Percentiles rank a stretch among this genome's conserved stretches.
Evolutionary conservation across 2,797 vertebrate genomes (phyloP).

Genomic region (Parambassis ranga): DNA sequence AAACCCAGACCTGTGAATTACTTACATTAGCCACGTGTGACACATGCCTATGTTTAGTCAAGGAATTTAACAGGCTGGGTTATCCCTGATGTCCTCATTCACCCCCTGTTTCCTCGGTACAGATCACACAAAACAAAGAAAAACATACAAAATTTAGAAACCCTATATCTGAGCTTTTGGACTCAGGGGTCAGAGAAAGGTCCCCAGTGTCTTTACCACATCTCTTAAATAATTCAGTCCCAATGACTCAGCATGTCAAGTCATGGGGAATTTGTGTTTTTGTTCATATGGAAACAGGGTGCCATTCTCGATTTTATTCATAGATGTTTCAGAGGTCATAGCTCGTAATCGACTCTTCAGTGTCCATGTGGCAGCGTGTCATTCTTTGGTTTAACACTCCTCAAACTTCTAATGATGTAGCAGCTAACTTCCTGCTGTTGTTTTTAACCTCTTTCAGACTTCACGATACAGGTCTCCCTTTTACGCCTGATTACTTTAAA

Average conservation of each 20-base stretch:
- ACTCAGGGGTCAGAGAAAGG: not conserved
- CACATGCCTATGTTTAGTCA: not conserved
- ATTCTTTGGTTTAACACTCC: not conserved
- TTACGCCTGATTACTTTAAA: slow-evolving; percentile 38
- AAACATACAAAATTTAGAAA: slow-evolving; percentile 24
- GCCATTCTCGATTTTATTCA: not conserved
- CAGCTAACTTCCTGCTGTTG: not conserved
- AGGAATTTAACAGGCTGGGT: not conserved
- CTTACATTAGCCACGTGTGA: too few relatives aligned
- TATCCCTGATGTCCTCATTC: not conserved
- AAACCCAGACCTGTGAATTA: too few relatives aligned
- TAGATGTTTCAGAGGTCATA: not conserved
- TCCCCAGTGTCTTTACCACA: not conserved
- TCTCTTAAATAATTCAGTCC: slow-evolving; percentile 31
- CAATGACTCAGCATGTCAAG: slow-evolving; percentile 9
- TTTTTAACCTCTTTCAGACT: not conserved
- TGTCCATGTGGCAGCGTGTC: not conserved
- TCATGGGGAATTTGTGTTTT: not conserved
- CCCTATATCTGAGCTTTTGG: slow-evolving; percentile 2
- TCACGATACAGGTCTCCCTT: not conserved
- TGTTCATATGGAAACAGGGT: too few relatives aligned
- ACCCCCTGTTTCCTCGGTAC: not conserved
- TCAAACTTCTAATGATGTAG: not conserved
- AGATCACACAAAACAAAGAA: slow-evolving; percentile 4
- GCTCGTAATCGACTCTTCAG: not conserved